These are phyloP conservation scores for Pogonomyrmex californicus DNA, from an alignment of 1,140 invertebrate genomes.

Conservation along the genomic window DNA sequence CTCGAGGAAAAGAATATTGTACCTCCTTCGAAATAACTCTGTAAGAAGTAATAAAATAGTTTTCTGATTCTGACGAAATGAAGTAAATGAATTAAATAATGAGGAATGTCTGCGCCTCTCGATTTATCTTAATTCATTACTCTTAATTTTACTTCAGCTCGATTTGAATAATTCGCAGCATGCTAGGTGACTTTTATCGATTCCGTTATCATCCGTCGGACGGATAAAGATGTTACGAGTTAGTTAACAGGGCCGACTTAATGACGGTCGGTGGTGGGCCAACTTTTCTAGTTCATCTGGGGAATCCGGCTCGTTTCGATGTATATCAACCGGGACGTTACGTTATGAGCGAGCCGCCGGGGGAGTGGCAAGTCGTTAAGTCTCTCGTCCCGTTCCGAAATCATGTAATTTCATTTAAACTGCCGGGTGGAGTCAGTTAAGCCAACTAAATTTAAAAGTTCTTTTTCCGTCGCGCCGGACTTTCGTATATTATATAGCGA, in stretches of 20 bases:
- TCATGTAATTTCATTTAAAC: constrained; percentile 65
- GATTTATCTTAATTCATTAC: neutral
- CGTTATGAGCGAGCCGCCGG: constrained; percentile 33
- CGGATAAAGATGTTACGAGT: constrained; percentile 49
- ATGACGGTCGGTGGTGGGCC: constrained; percentile 30
- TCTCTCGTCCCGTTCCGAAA: constrained; percentile 41
- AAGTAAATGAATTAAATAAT: constrained; percentile 14
- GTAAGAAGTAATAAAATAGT: neutral
- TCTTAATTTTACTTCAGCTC: constrained; percentile 16
- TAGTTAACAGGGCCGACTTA: constrained; percentile 47
- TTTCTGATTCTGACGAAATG: neutral
- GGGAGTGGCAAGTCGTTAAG: constrained; percentile 53
- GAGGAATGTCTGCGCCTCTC: neutral
- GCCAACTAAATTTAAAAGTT: constrained; percentile 66
- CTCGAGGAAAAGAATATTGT: neutral
- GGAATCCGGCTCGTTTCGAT: constrained; percentile 51
- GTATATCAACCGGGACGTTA: constrained; percentile 60
- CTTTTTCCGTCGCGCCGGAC: constrained; percentile 57
- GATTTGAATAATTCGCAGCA: constrained; percentile 31
- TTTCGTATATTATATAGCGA: constrained; percentile 64
- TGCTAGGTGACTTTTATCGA: constrained; percentile 9
- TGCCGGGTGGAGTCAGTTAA: constrained; percentile 58
- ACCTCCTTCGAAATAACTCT: neutral
- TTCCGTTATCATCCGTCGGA: constrained; percentile 33
- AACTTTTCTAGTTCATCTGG: constrained; percentile 61